A percentile compares a stretch with the other conserved stretches of the same genome.
phyloP scores from a whole-genome alignment of 2,797 vertebrate species.

The Vespertilio murinus region DNA sequence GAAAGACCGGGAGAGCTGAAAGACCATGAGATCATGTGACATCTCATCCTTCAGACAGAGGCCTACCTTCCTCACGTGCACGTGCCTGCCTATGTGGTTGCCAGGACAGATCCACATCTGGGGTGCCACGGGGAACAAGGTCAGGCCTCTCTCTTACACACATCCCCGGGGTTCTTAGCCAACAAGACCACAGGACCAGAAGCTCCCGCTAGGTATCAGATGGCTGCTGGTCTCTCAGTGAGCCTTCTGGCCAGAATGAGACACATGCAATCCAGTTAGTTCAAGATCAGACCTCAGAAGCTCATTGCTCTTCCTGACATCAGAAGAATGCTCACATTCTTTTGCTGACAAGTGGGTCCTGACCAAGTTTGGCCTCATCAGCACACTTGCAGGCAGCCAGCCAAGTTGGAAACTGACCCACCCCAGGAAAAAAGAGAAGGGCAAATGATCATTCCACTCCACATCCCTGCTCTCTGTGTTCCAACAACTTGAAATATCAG shows the following conservation, averaged over 20 bases:
- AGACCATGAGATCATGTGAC: neutral
- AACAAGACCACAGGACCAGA: neutral
- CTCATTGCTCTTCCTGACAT: neutral
- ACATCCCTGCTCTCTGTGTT: neutral
- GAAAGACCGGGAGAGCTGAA: neutral
- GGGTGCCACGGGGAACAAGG: neutral
- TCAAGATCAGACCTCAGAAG: neutral
- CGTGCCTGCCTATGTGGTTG: neutral
- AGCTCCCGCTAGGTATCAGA: neutral
- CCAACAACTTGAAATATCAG: neutral
- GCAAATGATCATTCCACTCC: neutral
- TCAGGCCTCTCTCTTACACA: neutral
- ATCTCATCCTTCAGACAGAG: constrained; percentile 20
- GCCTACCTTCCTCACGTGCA: neutral
- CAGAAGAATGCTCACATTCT: neutral
- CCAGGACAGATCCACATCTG: neutral
- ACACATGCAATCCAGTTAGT: neutral
- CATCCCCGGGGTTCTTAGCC: neutral
- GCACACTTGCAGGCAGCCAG: neutral
- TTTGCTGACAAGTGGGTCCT: neutral
- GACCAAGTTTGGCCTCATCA: neutral
- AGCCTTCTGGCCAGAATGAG: neutral
- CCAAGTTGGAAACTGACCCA: neutral
- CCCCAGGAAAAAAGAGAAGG: neutral
- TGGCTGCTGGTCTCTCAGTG: neutral